Evolutionary conservation across 2,113 vertebrate species (phyloP).

Genomic region (Anseranas semipalmata): DNA sequence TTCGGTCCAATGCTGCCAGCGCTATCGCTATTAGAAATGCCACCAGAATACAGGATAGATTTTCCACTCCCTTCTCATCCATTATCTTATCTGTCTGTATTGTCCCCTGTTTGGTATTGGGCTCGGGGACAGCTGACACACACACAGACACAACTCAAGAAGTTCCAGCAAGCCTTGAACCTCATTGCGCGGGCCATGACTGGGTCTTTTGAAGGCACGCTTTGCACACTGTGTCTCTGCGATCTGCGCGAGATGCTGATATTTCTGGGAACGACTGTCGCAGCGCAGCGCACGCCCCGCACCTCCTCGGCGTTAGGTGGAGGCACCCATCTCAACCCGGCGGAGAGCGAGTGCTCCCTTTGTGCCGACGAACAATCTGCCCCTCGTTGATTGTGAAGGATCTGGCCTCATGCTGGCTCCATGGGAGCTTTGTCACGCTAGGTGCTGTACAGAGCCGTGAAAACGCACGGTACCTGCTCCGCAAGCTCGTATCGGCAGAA

Average conservation of each 20-base stretch:
- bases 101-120: conserved; percentile 30
- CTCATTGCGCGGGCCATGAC: neutral
- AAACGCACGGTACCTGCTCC: neutral
- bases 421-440: accelerated
- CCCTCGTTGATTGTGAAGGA: neutral
- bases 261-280: neutral
- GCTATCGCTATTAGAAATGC: conserved; percentile 23
- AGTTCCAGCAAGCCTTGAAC: conserved; percentile 17
- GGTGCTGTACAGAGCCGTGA: neutral
- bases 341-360: neutral
- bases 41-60: conserved; percentile 50
- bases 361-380: neutral
- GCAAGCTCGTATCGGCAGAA: neutral
- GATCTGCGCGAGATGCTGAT: neutral
- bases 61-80: conserved; percentile 63
- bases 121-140: conserved; percentile 31
- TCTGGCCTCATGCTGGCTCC: accelerated
- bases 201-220: neutral
- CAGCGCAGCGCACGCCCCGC: accelerated
- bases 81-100: conserved; percentile 56
- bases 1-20: conserved; percentile 37
- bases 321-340: neutral
- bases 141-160: neutral
- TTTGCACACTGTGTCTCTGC: conserved; percentile 11
- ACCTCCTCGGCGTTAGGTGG: neutral